These are phyloP conservation scores for Phoebastria nigripes DNA, from an alignment of 2,797 vertebrate species.

Conservation along the genomic window DNA sequence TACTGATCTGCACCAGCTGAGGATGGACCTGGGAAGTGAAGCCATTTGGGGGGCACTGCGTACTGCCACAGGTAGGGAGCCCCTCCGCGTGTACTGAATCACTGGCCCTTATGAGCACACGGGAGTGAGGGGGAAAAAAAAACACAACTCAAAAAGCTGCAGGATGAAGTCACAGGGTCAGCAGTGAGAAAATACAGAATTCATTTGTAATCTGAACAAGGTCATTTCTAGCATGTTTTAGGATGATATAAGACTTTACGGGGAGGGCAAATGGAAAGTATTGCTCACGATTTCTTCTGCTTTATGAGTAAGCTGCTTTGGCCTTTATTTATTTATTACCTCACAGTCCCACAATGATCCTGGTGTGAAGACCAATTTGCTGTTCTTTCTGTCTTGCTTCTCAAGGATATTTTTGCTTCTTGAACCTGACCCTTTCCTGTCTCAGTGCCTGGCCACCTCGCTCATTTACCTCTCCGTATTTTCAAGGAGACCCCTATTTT, in stretches of 20 bases:
- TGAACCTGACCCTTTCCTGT: not conserved
- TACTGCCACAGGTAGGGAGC: not conserved
- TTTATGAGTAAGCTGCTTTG: slow-evolving; percentile 47
- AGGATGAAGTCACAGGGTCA: slow-evolving; percentile 39
- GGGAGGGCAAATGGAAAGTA: slow-evolving; percentile 43
- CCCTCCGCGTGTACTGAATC: fast-evolving
- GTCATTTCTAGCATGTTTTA: slow-evolving; percentile 29
- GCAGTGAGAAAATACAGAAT: slow-evolving; percentile 42
- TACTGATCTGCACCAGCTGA: fast-evolving
- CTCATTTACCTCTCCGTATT: not conserved
- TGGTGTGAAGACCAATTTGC: slow-evolving; percentile 5
- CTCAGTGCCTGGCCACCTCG: not conserved
- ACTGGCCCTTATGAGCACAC: fast-evolving
- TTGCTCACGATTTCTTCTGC: slow-evolving; percentile 36
- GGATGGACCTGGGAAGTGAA: not conserved
- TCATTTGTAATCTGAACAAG: slow-evolving; percentile 12
- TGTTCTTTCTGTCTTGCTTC: not conserved
- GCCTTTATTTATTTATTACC: slow-evolving; percentile 58
- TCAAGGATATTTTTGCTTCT: not conserved
- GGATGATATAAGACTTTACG: slow-evolving; percentile 25
- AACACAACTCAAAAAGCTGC: not conserved
- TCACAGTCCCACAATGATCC: not conserved
- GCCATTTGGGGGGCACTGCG: not conserved
- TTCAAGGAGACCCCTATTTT: not conserved
- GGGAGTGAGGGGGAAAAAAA: not conserved